Evolutionary conservation across 2,888 invertebrate species (phyloP), one percentile per base, ranked within the genome.

Genomic region (Sarcophaga subvicina): DNA sequence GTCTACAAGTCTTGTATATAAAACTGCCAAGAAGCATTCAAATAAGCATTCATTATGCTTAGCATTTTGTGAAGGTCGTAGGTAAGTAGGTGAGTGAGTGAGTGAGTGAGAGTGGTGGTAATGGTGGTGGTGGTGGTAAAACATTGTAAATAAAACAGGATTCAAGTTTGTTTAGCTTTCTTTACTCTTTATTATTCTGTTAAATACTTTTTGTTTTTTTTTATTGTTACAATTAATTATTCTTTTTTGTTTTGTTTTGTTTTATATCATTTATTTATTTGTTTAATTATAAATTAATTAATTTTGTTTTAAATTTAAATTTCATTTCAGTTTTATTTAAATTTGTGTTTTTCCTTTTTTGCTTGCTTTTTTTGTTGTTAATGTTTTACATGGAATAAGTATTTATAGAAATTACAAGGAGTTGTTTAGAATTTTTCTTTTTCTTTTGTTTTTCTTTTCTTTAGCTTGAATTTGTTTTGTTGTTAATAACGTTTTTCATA

Each of bases 121-220:
- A 14, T 47, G 20, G 20, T 20, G 20, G 20, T 22, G 22, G 22
- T 22, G 22, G 22, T 22, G 22, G 22, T 22, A 22, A 22, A 22
- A 22, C 22, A 22, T 22, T 22, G 49, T 6, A 80, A 85, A 83
- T 83, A 85, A 85, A 87, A 85, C 87, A 85, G 76, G 60, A 60
- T 1, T 22, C 54, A 14, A 6, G 77, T 87, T 89, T 87, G 84
- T 89, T 89, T 89, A 88, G 89, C 86, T 87, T 87, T 87, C 83
- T 72, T 80, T 86, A 72, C 66, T 88, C 83, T 89, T 89, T 89
- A 88, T 85, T 89, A 86, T 86, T 88, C 79, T 88, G 82, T 89
- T 86, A 81, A 88, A 80, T 88, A 88, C 85, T 88, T 89, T 87
- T 25, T 79, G 54, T 76, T 27, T 14, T 64, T 22, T 75, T 2